Conservation (phyloP, 2,797 vertebrate genomes). For the Darevskia nairensis region DNA sequence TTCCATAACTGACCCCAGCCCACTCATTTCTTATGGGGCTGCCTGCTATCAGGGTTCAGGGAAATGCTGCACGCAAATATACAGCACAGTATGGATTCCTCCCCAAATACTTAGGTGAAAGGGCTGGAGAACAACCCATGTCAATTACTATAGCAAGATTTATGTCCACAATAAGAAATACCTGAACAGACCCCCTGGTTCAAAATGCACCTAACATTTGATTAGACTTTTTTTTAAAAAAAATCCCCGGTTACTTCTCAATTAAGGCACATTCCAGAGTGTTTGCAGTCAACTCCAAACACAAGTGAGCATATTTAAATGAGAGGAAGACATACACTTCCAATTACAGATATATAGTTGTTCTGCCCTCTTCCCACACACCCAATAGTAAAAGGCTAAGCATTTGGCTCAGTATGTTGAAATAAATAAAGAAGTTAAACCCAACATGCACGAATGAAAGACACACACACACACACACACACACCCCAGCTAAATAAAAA, state of each 20-base stretch:
- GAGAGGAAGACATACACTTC: background rate
- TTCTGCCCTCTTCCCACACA: background rate
- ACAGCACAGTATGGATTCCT: background rate
- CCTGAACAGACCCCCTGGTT: background rate
- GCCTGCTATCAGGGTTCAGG: background rate
- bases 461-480: background rate
- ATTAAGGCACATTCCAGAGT: background rate
- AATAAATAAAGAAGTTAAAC: slow-evolving; percentile 15
- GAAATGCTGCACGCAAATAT: background rate
- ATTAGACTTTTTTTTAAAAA: background rate
- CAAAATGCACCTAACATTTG: background rate
- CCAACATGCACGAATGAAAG: background rate
- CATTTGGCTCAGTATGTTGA: background rate
- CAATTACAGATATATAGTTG: background rate
- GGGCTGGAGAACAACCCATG: background rate
- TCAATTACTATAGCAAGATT: background rate
- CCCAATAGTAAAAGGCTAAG: background rate
- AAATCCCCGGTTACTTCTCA: background rate
- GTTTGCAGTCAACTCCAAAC: background rate
- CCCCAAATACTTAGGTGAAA: background rate
- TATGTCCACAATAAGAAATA: background rate
- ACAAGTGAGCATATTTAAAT: background rate
- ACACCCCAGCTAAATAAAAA: background rate
- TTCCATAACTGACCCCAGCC: background rate
- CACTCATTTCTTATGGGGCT: background rate